These are phyloP conservation scores for Mimas tiliae DNA, from an alignment of 2,888 invertebrate genomes.

Conservation along the genomic window DNA sequence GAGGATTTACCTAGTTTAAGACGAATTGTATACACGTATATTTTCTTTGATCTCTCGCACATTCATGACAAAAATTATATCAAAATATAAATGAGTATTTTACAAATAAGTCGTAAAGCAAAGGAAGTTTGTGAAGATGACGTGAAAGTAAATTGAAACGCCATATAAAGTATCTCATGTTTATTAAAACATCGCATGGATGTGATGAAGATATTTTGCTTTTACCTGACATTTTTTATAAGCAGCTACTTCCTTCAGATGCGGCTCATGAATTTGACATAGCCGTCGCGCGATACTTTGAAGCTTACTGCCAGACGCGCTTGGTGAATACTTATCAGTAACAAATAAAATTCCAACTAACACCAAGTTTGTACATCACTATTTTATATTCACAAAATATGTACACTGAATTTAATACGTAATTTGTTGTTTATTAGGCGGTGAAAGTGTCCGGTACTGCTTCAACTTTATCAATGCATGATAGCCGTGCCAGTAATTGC, in stretches of 20 bases:
- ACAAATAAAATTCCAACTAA: constrained; percentile 40
- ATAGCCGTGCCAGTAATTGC: no score
- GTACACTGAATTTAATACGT: background rate
- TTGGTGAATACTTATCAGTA: constrained; percentile 48
- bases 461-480: no score
- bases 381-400: background rate
- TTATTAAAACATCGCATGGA: constrained; percentile 40
- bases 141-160: constrained; percentile 25
- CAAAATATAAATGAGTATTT: background rate
- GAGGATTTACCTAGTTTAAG: background rate
- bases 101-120: constrained; percentile 19
- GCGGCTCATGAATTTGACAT: constrained; percentile 59
- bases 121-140: constrained; percentile 20
- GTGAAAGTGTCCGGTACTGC: no score
- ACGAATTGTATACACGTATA: background rate
- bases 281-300: constrained; percentile 43
- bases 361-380: background rate
- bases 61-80: no score
- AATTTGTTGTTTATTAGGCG: no score
- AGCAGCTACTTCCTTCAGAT: constrained; percentile 46
- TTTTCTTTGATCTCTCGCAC: background rate
- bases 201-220: constrained; percentile 42
- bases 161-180: constrained; percentile 24
- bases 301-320: constrained; percentile 50
- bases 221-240: constrained; percentile 48